Evolutionary conservation across 2,888 invertebrate species (phyloP), one percentile per base, ranked within the genome.

Genomic region (Apotomis turbidana): DNA sequence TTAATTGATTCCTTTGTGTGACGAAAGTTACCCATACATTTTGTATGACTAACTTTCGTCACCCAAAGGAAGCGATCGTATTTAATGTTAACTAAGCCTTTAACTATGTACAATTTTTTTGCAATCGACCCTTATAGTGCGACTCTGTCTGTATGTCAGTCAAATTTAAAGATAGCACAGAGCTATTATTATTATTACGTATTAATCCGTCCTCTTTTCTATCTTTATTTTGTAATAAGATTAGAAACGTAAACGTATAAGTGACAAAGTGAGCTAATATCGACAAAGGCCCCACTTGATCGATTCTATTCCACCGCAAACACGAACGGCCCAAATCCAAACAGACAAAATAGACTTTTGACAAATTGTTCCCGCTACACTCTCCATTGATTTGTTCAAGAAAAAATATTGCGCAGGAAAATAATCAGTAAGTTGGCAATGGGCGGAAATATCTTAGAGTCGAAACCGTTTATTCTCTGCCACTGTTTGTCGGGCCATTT

Each of bases 331-430:
- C 78, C 71, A 82, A 84, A 85, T 83, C 81, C 78, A 76, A 83
- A 81, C 84, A 83, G 86, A 86, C 86, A 85, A 85, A 85, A 83
- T 84, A 85, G 82, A 81, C 84, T 83, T 78, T 81, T 87, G 88
- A 90, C 86, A 90, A 90, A 90, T 90, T 83, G 86, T 83, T 83
- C 78, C 81, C 85, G 83, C 88, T 87, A 88, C 86, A 83, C 85
- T 87, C 84, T 85, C 83, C 86, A 90, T 89, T 88, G 88, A 83
- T 85, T 87, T 12, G 85, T 81, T 79, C 81, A 82, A 85, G 85
- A 87, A 89, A 89, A 89, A 88, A 87, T 85, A 85, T 85, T 84
- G 83, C 81, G 78, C 78, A 78, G 85, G 82, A 84, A 86, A 86
- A 86, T 88, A 82, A 87, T 86, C 87, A 85, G 85, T 74, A 83